A percentile compares a stretch with the other conserved stretches of the same genome.
These are phyloP conservation scores for Xenus cinereus DNA, from an alignment of 2,113 vertebrate species.

Conservation along the genomic window DNA sequence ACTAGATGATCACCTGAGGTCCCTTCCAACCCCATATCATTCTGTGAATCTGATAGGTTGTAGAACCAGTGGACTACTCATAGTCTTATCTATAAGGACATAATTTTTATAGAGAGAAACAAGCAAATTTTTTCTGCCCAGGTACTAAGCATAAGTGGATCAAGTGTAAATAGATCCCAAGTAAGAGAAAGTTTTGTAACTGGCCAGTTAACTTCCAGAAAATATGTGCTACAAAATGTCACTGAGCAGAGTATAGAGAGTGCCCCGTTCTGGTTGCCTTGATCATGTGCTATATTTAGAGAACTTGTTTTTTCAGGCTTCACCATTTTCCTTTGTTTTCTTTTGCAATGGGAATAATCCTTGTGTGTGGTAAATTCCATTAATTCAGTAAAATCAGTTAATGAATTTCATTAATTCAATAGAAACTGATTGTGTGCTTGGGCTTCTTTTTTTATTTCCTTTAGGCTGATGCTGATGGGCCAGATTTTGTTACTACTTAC, in stretches of 20 bases:
- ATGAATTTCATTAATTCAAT: neutral
- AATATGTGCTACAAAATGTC: neutral
- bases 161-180: neutral
- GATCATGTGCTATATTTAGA: neutral
- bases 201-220: neutral
- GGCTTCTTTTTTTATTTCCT: neutral
- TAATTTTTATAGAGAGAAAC: neutral
- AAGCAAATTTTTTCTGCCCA: neutral
- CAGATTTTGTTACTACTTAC: slow-evolving; percentile 82
- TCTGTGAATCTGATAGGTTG: neutral
- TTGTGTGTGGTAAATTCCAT: neutral
- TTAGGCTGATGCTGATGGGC: slow-evolving; percentile 85
- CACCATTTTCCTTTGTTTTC: neutral
- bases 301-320: neutral
- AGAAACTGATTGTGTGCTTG: neutral
- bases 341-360: neutral
- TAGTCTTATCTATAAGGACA: neutral
- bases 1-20: too few species aligned
- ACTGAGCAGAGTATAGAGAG: neutral
- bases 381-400: neutral
- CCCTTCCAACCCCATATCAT: too few species aligned
- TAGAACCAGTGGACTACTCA: neutral
- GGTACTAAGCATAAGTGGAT: neutral
- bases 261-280: neutral
- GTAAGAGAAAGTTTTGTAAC: neutral